phyloP scores from a whole-genome alignment of 2,797 vertebrate species.

The Anniella stebbinsi region DNA sequence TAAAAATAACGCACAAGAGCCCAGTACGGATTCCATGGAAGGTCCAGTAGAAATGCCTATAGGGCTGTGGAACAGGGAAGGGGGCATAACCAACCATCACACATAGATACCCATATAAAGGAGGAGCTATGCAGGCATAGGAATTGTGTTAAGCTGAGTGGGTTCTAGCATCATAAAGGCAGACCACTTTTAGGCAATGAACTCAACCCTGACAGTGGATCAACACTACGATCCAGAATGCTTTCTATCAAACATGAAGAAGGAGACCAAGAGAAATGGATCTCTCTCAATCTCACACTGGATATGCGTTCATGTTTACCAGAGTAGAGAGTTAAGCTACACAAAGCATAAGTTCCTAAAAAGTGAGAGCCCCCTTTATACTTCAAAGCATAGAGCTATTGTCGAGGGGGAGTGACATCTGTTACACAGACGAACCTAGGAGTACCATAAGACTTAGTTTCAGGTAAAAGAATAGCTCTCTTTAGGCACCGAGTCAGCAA shows the following conservation, averaged over 20 bases:
- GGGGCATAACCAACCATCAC: neutral
- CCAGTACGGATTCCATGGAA: conserved; percentile 55
- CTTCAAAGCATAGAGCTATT: neutral
- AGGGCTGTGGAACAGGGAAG: neutral
- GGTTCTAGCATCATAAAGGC: conserved; percentile 32
- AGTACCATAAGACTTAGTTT: neutral
- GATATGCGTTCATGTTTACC: neutral
- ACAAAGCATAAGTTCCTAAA: neutral
- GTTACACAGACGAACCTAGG: neutral
- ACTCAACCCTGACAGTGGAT: conserved; percentile 60
- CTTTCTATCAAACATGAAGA: conserved; percentile 21
- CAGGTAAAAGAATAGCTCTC: neutral
- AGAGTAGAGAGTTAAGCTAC: neutral
- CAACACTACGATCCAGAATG: conserved; percentile 29
- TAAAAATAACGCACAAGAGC: conserved; percentile 70
- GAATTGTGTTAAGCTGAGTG: neutral
- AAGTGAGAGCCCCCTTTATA: neutral
- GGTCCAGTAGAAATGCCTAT: neutral
- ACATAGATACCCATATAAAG: neutral
- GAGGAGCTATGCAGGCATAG: neutral
- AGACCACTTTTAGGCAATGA: conserved; percentile 21
- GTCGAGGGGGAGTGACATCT: neutral
- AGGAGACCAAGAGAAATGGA: conserved; percentile 3
- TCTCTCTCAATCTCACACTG: conserved; percentile 16
- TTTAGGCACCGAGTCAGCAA: neutral